Base-by-base conservation (phyloP, 1,140 invertebrate genomes). In the Habropoda laboriosa region DNA sequence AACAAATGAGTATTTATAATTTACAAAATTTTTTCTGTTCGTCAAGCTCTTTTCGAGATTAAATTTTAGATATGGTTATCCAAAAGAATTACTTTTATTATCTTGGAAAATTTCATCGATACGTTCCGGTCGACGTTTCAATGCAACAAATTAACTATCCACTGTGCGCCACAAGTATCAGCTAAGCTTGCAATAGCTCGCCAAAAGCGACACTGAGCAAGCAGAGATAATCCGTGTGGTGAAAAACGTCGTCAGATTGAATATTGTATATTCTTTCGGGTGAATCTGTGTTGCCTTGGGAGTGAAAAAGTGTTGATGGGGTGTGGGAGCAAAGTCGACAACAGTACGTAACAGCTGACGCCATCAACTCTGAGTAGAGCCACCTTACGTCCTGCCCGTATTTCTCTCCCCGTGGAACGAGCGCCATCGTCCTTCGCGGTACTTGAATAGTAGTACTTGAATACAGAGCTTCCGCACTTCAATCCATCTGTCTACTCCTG, bases 291-390 rank as follows among this genome's bases (percentile, higher is more conserved):
- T 76, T 47, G 32, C 45, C 16, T 3, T n/a, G 16, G 40, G 71
- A n/a, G n/a, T n/a, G n/a, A 53, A 57, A 53, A 53, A 21, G 38
- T 21, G 64, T 4, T 8, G 64, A 12, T 53, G 32, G 18, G 58
- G 58, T 61, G 57, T n/a, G 53, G 6, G 49, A 58, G 38, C 42
- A 53, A 60, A 72, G 85, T 81, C 82, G 88, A 85, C 87, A 89
- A 88, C 86, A 89, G 87, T 90, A 88, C 85, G 86, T 91, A 91
- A 90, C 89, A 90, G 88, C 90, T 91, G 90, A 90, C 89, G 88
- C 88, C 85, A 90, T 91, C 85, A 88, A 90, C 81, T 89, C 76
- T 40, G 58, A 89, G 85, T 81, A 81, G 74, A 64, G 81, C 75
- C 57, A 71, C 63, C 73, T 75, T 79, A 53, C 53, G 38, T 32